A percentile compares a stretch with the other conserved stretches of the same genome.
Evolutionary conservation across 2,113 vertebrate species (phyloP).

Genomic region (Peromyscus maniculatus): DNA sequence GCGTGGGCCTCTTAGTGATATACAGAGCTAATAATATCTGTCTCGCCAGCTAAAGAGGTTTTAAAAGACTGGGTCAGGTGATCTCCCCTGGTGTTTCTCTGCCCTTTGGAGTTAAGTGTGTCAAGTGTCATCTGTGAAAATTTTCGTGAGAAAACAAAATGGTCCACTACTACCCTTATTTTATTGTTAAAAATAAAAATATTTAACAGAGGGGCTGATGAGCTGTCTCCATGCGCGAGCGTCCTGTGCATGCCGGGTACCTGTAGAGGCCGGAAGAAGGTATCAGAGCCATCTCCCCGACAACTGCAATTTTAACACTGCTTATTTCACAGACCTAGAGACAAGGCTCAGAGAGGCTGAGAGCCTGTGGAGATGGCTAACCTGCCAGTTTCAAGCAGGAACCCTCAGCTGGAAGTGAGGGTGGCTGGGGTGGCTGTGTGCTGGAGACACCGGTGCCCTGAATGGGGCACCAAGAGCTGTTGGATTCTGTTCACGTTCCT

Average conservation of each 20-base stretch:
- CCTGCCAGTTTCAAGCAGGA: neutral
- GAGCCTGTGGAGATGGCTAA: neutral
- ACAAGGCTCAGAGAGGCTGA: neutral
- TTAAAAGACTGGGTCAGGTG: conserved; percentile 86
- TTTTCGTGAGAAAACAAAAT: conserved; percentile 81
- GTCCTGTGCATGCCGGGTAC: neutral
- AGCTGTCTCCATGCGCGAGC: neutral
- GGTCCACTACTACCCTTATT: conserved; percentile 66
- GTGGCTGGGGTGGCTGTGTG: rapidly evolving
- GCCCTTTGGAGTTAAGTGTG: conserved; percentile 87
- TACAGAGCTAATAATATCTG: conserved; percentile 87
- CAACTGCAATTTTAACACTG: neutral
- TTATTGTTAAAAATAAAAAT: conserved; percentile 50
- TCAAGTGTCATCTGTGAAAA: conserved; percentile 84
- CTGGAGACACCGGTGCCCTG: rapidly evolving
- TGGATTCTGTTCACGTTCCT: neutral
- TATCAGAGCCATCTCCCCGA: no score
- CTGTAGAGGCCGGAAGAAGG: neutral
- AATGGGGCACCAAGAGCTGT: rapidly evolving
- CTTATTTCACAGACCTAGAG: neutral
- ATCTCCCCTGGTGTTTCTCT: conserved; percentile 83
- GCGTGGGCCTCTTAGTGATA: conserved; percentile 84
- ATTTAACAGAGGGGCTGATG: neutral
- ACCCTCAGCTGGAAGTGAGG: neutral
- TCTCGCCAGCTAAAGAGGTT: conserved; percentile 89